Percentiles rank a stretch among this genome's conserved stretches.
Conservation (phyloP, 2,797 vertebrate genomes). For the Myotis planiceps region DNA sequence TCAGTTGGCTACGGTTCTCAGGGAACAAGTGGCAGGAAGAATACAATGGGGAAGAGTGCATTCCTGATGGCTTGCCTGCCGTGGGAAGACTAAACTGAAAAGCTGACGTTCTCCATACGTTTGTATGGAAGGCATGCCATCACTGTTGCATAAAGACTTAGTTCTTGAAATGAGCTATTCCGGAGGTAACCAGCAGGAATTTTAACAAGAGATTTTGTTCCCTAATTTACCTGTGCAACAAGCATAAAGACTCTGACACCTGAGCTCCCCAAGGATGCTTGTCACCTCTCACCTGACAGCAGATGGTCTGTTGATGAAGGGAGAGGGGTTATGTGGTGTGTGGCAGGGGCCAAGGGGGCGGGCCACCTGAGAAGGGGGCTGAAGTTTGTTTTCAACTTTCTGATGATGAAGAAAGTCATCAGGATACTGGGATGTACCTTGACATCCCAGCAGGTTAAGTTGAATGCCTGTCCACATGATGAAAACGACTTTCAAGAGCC, state of each 20-base stretch:
- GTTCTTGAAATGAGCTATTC: background rate
- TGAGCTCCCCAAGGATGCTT: background rate
- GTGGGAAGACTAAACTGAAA: conserved; percentile 46
- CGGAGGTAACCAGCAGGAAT: background rate
- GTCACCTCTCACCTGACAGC: conserved; percentile 26
- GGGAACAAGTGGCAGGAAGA: conserved; percentile 66
- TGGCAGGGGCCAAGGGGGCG: background rate
- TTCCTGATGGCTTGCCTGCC: conserved; percentile 43
- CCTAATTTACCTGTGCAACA: background rate
- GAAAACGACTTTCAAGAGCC: conserved; percentile 44
- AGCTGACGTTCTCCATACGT: background rate
- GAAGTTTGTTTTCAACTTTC: conserved; percentile 62
- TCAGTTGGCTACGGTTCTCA: conserved; percentile 34
- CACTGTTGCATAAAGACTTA: conserved; percentile 15
- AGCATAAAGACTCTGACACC: background rate
- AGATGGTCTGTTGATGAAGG: background rate
- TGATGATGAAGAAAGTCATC: conserved; percentile 65
- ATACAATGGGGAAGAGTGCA: conserved; percentile 40
- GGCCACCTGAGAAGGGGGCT: background rate
- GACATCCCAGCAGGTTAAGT: background rate
- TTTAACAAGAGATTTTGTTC: background rate
- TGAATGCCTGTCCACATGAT: conserved; percentile 64
- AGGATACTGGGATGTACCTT: conserved; percentile 23
- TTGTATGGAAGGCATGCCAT: conserved; percentile 23
- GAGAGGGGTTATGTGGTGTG: background rate